Conservation (phyloP, 2,113 vertebrate genomes). For the Hymenochirus boettgeri region DNA sequence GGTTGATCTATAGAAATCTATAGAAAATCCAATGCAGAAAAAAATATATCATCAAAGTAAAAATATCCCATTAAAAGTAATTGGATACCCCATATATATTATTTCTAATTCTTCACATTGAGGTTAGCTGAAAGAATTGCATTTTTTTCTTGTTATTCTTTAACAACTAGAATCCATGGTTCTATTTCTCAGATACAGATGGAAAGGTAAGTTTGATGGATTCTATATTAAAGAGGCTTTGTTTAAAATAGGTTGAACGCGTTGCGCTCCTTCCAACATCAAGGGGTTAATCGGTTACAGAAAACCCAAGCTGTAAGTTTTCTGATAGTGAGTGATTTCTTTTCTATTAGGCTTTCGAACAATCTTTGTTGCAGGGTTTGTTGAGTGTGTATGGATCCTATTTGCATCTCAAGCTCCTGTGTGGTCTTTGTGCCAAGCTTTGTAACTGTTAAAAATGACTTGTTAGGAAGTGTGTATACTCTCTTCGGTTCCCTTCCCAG, state of each 20-base stretch:
- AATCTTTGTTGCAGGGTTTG: constrained; percentile 78
- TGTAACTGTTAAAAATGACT: constrained; percentile 99
- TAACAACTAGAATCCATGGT: too few relatives aligned
- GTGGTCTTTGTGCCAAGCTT: constrained; percentile 97
- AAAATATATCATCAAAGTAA: not conserved
- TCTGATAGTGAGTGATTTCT: constrained; percentile 58
- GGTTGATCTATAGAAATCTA: too few relatives aligned
- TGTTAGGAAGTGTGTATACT: constrained; percentile 98
- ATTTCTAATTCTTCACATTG: not conserved
- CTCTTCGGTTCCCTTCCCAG: constrained; percentile 83
- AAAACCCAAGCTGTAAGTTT: constrained; percentile 38
- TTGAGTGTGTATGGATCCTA: constrained; percentile 92
- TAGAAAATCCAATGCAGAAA: too few relatives aligned
- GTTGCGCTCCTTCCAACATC: constrained; percentile 2
- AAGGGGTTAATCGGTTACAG: constrained; percentile 39
- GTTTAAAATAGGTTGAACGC: not conserved
- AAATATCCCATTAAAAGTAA: not conserved
- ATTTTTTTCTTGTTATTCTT: too few relatives aligned
- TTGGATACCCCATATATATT: not conserved
- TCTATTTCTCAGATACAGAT: too few relatives aligned
- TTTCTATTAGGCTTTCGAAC: constrained; percentile 87
- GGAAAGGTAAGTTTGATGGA: too few relatives aligned
- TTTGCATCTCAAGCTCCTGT: constrained; percentile 99
- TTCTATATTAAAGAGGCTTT: too few relatives aligned
- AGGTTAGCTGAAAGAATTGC: too few relatives aligned